phyloP scores from a whole-genome alignment of 2,113 vertebrate genomes.

The Leucoraja erinaceus region DNA sequence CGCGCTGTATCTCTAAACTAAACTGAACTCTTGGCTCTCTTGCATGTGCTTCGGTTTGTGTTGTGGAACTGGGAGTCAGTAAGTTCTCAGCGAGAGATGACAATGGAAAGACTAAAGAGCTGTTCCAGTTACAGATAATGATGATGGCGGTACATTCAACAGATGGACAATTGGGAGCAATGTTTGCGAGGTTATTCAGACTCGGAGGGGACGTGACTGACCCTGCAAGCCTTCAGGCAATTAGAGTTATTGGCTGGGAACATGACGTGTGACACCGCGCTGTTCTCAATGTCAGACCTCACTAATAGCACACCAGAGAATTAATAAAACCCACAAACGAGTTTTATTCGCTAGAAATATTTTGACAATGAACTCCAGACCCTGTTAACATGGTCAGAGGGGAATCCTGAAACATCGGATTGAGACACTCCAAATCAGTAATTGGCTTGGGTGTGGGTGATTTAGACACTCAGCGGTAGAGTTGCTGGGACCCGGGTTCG shows the following conservation, averaged over 20 bases:
- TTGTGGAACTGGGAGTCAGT: neutral
- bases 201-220: neutral
- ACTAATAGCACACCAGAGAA: neutral
- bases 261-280: neutral
- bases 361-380: neutral
- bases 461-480: too few relatives aligned
- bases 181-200: neutral
- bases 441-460: too few relatives aligned
- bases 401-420: neutral
- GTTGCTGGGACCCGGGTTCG: too few relatives aligned
- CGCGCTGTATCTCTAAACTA: too few relatives aligned
- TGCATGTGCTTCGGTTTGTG: too few relatives aligned
- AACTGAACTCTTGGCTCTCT: too few relatives aligned
- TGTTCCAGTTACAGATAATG: neutral
- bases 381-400: neutral
- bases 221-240: neutral
- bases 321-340: neutral
- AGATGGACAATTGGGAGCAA: neutral
- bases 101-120: neutral
- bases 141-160: neutral
- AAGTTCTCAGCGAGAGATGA: neutral
- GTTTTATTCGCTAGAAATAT: neutral
- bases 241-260: neutral
- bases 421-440: neutral
- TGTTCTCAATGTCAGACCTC: neutral